Conservation (phyloP, 2,113 vertebrate genomes). For the Lophochroa leadbeateri region DNA sequence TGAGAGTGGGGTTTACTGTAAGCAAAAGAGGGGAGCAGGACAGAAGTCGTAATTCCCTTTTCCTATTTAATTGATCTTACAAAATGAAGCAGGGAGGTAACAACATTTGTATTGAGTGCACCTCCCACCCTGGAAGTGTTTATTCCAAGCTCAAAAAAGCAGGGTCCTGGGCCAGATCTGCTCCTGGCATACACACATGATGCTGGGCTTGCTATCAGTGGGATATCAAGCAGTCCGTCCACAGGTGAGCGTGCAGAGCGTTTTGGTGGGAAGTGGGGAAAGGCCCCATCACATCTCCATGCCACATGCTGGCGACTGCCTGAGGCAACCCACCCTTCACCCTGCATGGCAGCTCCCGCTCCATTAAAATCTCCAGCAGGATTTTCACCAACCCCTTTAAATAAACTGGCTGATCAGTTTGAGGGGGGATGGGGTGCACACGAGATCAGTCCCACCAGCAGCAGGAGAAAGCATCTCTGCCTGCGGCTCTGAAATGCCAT, state of each 20-base stretch:
- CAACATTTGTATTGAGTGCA: fast-evolving
- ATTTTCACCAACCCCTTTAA: neutral
- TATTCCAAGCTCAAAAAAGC: neutral
- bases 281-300: fast-evolving
- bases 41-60: neutral
- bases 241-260: fast-evolving
- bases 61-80: neutral
- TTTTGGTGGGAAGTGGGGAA: neutral
- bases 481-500: neutral
- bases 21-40: neutral
- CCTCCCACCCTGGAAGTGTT: neutral
- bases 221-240: neutral
- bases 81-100: neutral
- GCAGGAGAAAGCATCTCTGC: fast-evolving
- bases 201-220: neutral
- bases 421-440: fast-evolving
- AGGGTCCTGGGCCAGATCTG: neutral
- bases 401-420: neutral
- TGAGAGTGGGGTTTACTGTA: neutral
- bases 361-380: neutral
- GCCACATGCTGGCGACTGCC: fast-evolving
- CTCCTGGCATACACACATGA: neutral
- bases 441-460: neutral
- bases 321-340: fast-evolving
- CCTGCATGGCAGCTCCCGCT: neutral